phyloP scores from a whole-genome alignment of 2,888 invertebrate species.

The Priocnemis perturbator region DNA sequence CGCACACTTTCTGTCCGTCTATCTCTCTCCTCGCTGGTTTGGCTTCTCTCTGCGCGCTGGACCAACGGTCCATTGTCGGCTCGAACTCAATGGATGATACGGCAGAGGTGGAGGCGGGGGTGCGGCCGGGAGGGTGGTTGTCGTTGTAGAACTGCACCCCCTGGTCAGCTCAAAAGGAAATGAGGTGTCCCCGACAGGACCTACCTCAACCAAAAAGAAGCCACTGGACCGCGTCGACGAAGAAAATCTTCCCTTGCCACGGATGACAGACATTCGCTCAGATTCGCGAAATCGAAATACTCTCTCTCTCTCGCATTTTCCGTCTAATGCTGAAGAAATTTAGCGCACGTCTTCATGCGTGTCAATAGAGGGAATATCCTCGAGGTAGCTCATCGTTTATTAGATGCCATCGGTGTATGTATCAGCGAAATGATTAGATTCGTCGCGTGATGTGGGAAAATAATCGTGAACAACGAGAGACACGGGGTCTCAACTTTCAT shows the following conservation, averaged over 20 bases:
- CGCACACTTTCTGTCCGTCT: too few species aligned
- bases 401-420: too few species aligned
- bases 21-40: slow-evolving; percentile 27
- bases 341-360: too few species aligned
- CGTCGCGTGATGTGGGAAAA: neutral
- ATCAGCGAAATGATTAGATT: too few species aligned
- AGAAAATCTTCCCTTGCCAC: slow-evolving; percentile 37
- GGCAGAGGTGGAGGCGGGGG: slow-evolving; percentile 38
- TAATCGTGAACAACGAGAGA: neutral
- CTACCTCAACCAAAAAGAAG: slow-evolving; percentile 59
- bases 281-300: slow-evolving; percentile 8
- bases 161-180: slow-evolving; percentile 57
- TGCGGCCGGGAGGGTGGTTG: slow-evolving; percentile 31
- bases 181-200: slow-evolving; percentile 59
- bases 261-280: slow-evolving; percentile 43
- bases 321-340: too few species aligned
- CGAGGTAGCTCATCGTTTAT: too few species aligned
- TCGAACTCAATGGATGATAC: slow-evolving; percentile 54
- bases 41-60: slow-evolving; percentile 49
- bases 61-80: slow-evolving; percentile 59
- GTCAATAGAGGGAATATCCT: too few species aligned
- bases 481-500: neutral
- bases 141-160: slow-evolving; percentile 48
- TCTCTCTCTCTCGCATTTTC: neutral
- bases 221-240: slow-evolving; percentile 44